Evolutionary conservation across 1,140 invertebrate species (phyloP).

Genomic region (Cyclargus thomasi): DNA sequence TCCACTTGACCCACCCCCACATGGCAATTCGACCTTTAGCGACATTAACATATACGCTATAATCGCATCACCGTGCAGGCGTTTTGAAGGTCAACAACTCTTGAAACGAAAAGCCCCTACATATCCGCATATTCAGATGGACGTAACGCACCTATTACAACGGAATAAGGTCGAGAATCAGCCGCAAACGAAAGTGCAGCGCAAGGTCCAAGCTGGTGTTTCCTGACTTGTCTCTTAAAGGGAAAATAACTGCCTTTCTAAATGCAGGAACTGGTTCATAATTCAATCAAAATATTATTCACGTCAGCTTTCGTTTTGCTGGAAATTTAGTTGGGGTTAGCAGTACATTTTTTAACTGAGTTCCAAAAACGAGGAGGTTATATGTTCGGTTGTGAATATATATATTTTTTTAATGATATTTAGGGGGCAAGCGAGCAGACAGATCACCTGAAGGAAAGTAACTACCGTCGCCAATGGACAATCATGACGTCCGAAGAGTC

Average conservation of each 20-base stretch:
- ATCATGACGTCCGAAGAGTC: too few species aligned
- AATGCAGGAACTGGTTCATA: constrained; percentile 19
- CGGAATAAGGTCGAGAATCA: constrained; percentile 27
- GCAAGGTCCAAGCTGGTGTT: constrained; percentile 43
- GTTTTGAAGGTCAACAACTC: constrained; percentile 56
- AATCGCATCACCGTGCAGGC: constrained; percentile 23
- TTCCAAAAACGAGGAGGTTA: too few species aligned
- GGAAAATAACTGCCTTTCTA: constrained; percentile 39
- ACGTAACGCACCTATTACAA: constrained; percentile 29
- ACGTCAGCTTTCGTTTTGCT: constrained; percentile 1
- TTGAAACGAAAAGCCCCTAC: constrained; percentile 52
- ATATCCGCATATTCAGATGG: constrained; percentile 42
- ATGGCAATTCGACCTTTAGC: constrained; percentile 24
- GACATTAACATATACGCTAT: constrained; percentile 23
- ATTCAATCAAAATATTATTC: constrained; percentile 11
- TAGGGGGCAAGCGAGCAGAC: too few species aligned
- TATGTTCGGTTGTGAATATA: too few species aligned
- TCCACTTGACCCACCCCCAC: constrained; percentile 33
- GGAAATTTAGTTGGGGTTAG: not conserved
- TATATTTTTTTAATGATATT: too few species aligned
- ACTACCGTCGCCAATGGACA: too few species aligned
- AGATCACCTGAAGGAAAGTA: too few species aligned
- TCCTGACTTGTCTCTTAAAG: constrained; percentile 38
- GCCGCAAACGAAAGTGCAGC: constrained; percentile 23
- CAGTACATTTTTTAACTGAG: too few species aligned